Evolutionary conservation across 37 sponge, comb jelly and placozoan genomes (phyloP).

Genomic region (Haliclona indistincta): DNA sequence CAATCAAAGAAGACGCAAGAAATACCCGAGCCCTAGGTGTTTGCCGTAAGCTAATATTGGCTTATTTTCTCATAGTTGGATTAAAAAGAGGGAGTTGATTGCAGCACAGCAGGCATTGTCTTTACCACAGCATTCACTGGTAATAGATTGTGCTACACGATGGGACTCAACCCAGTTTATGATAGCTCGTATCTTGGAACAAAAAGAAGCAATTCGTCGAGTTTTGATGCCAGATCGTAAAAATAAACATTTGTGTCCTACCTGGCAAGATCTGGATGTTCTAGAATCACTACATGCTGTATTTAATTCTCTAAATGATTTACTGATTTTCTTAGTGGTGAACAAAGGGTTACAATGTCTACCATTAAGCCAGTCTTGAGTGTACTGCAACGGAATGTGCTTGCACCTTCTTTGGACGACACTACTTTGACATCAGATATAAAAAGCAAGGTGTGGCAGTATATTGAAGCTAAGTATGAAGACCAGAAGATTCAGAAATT

Average conservation of each 20-base stretch:
- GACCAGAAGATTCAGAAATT: neutral
- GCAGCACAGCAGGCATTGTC: neutral
- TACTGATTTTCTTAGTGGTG: slow-evolving; percentile 21
- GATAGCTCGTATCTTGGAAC: neutral
- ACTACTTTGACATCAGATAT: neutral
- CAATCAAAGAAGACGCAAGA: slow-evolving; percentile 8
- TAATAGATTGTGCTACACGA: neutral
- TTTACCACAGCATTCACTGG: slow-evolving; percentile 29
- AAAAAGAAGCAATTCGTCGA: slow-evolving; percentile 2
- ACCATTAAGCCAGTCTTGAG: slow-evolving; percentile 13
- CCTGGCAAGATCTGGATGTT: slow-evolving; percentile 37
- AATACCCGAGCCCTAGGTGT: slow-evolving; percentile 9
- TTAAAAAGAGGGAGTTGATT: slow-evolving; percentile 11
- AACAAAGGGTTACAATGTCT: slow-evolving; percentile 8
- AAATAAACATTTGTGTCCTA: slow-evolving; percentile 1
- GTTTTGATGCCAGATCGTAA: slow-evolving; percentile 14
- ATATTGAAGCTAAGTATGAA: neutral
- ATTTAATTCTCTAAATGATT: slow-evolving; percentile 5
- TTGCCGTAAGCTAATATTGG: slow-evolving; percentile 6
- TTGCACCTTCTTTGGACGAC: neutral
- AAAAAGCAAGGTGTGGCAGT: neutral
- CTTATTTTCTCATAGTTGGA: slow-evolving; percentile 32
- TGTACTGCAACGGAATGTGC: neutral
- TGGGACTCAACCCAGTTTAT: neutral
- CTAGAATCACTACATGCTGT: slow-evolving; percentile 13